Percentiles rank a stretch among this genome's conserved stretches.
These are phyloP conservation scores for Hipposideros armiger DNA, from an alignment of 2,113 vertebrate species.

Conservation along the genomic window DNA sequence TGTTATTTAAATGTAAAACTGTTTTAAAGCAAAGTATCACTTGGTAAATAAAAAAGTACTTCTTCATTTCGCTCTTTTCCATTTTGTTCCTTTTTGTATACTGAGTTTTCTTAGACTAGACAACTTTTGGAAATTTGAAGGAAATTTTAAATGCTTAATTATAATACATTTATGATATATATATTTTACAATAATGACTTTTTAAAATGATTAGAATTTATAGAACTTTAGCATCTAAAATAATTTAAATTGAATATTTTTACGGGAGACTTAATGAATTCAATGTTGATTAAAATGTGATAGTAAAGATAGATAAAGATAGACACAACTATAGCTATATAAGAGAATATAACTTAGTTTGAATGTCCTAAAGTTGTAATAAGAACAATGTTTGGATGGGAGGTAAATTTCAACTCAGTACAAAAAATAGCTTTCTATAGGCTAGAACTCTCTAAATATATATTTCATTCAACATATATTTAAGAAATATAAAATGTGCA, in stretches of 20 bases:
- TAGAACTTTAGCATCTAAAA: neutral
- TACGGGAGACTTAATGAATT: neutral
- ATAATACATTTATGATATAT: neutral
- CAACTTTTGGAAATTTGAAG: slow-evolving; percentile 6
- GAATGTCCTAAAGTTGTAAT: neutral
- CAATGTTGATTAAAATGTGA: neutral
- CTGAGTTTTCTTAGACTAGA: slow-evolving; percentile 23
- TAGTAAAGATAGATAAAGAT: neutral
- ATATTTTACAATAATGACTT: neutral
- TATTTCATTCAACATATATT: neutral
- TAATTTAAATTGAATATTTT: slow-evolving; percentile 30
- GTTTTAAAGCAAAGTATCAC: slow-evolving; percentile 39
- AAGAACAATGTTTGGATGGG: neutral
- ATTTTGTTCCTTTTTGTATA: neutral
- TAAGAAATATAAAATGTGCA: neutral
- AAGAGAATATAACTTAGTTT: neutral
- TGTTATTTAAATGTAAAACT: slow-evolving; percentile 7
- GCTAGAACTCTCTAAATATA: neutral
- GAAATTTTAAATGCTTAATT: slow-evolving; percentile 7
- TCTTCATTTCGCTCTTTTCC: neutral
- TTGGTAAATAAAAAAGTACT: neutral
- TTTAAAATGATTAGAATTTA: neutral
- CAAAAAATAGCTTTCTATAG: neutral
- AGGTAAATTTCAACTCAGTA: neutral
- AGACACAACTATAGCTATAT: neutral